Evolutionary conservation across 1,140 invertebrate genomes (phyloP).

Genomic region (Ridgeia piscesae): DNA sequence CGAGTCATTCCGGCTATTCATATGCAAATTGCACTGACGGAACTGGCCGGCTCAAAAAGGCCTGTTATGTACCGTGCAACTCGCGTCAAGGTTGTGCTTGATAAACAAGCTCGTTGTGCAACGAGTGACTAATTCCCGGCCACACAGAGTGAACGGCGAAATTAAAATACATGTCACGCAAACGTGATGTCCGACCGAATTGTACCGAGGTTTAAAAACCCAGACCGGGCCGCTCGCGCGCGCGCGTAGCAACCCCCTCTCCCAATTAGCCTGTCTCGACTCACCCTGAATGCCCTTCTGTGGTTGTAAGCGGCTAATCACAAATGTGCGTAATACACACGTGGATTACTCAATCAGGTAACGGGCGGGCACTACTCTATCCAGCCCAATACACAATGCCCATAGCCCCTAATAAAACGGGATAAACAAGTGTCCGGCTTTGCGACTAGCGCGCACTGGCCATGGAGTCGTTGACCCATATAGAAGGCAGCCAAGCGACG

Average conservation of each 20-base stretch:
- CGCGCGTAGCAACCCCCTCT: neutral
- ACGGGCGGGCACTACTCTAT: neutral
- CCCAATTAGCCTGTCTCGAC: neutral
- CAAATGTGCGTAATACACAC: neutral
- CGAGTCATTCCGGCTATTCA: neutral
- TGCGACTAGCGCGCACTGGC: neutral
- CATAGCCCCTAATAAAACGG: neutral
- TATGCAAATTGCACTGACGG: neutral
- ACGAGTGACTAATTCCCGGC: neutral
- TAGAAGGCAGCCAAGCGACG: conserved; percentile 3
- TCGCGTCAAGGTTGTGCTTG: neutral
- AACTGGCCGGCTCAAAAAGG: neutral
- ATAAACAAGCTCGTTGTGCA: neutral
- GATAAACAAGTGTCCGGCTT: neutral
- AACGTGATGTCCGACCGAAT: neutral
- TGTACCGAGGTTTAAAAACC: neutral
- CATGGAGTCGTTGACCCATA: neutral
- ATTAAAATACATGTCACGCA: neutral
- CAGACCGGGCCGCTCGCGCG: neutral
- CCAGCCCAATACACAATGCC: neutral
- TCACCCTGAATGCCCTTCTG: neutral
- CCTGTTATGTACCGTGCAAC: neutral
- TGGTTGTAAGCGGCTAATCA: neutral
- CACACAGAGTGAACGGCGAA: neutral
- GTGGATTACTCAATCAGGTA: neutral